Evolutionary conservation across 2,113 vertebrate genomes (phyloP), one percentile per base, ranked within the genome.

Genomic region (Paedocypris sp.): DNA sequence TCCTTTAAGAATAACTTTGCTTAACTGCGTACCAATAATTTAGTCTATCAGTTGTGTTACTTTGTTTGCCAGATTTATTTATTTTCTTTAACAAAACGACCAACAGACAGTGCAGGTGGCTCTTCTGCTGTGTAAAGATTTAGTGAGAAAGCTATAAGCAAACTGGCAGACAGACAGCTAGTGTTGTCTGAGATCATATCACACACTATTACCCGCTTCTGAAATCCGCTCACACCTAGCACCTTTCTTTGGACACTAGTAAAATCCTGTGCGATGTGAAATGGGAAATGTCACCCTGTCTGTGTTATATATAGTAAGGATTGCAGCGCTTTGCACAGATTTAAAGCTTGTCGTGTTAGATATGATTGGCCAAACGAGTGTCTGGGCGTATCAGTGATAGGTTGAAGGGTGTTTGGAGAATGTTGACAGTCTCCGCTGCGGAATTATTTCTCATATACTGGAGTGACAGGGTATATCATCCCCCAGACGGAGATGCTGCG

Each of bases 51-150:
- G n/a, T n/a, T n/a, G n/a, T n/a, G n/a, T n/a, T n/a, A n/a, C n/a
- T n/a, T n/a, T n/a, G n/a, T n/a, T n/a, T n/a, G n/a, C n/a, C n/a
- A n/a, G n/a, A n/a, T n/a, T n/a, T n/a, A n/a, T n/a, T 76, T 81
- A 83, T 77, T 82, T 81, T 79, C 82, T 78, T 72, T 79, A 83
- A 84, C 81, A 85, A 85, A 86, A 84, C 80, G 83, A 81, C 75
- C 84, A 83, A 86, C 83, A 84, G 85, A 82, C 73, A 74, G 77
- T 74, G 73, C 72, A 26, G 68, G 76, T 82, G 76, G 73, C 79
- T 77, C 68, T 57, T 66, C 63, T 48, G 68, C 80, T 82, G 76
- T 73, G 25, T 1, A 13, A 75, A 73, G 73, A 75, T 16, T 58
- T 20, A 46, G 56, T 51, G 74, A 72, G 73, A 51, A 53, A 69